These are phyloP conservation scores for Bovichtus diacanthus DNA, from an alignment of 2,797 vertebrate genomes.

Conservation along the genomic window DNA sequence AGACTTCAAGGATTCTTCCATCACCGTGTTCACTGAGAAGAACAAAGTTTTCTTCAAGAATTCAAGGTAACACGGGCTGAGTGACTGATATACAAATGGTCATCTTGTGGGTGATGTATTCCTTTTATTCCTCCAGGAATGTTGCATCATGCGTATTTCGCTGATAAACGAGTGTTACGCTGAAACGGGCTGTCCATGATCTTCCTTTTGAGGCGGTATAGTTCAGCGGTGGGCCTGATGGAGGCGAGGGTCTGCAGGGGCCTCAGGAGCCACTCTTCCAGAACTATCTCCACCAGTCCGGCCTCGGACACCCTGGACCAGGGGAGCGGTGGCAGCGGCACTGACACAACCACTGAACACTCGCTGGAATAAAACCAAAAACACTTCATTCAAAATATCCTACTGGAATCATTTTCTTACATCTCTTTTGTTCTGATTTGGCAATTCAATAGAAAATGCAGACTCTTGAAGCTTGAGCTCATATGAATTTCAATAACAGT, in stretches of 20 bases:
- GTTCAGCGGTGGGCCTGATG: constrained; percentile 80
- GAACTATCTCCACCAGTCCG: constrained; percentile 81
- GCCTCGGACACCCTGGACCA: constrained; percentile 69
- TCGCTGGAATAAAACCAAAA: constrained; percentile 75
- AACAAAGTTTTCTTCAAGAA: too few relatives aligned
- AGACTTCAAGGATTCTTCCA: too few relatives aligned
- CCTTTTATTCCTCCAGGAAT: neutral
- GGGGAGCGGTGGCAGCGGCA: constrained; percentile 76
- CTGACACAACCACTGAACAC: constrained; percentile 72
- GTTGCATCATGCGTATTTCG: too few relatives aligned
- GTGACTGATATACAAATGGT: too few relatives aligned
- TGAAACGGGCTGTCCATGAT: constrained; percentile 89
- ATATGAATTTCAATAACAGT: neutral
- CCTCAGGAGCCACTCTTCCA: constrained; percentile 88
- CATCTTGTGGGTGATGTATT: too few relatives aligned
- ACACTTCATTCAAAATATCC: neutral
- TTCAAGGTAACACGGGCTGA: too few relatives aligned
- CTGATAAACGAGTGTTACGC: constrained; percentile 67
- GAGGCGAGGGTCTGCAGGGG: constrained; percentile 79
- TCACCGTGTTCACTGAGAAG: too few relatives aligned
- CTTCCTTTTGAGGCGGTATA: constrained; percentile 84
- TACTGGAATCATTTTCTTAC: neutral
- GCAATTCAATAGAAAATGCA: neutral
- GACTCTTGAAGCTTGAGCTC: neutral
- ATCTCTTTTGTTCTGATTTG: neutral